These are phyloP conservation scores for Odontamblyopus lacepedii DNA, from an alignment of 2,797 vertebrate genomes.

Conservation along the genomic window DNA sequence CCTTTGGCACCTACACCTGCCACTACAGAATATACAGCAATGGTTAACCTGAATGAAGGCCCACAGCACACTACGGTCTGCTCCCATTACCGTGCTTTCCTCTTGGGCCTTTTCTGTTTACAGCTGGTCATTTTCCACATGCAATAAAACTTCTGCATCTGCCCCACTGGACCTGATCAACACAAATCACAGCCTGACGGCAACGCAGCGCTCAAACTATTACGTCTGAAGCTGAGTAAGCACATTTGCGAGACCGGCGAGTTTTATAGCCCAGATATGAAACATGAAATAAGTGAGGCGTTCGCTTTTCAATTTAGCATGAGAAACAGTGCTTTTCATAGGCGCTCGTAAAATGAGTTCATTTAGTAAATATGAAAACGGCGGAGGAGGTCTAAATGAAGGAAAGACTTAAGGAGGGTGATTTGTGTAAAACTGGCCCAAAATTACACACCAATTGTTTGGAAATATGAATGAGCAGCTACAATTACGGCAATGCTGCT, in stretches of 20 bases:
- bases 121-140: conserved; percentile 20
- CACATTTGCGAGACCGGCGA: background rate
- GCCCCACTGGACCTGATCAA: conserved; percentile 2
- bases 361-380: conserved; percentile 1
- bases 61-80: conserved; percentile 1
- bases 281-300: conserved; percentile 8
- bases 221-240: conserved; percentile 12
- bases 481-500: background rate
- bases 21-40: conserved; percentile 12
- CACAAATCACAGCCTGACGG: conserved; percentile 13
- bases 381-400: background rate
- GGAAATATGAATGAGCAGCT: background rate
- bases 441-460: background rate
- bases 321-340: background rate
- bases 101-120: conserved; percentile 7
- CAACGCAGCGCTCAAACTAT: background rate
- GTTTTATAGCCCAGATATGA: conserved; percentile 7
- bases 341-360: background rate
- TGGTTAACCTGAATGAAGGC: conserved; percentile 10
- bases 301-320: conserved; percentile 10
- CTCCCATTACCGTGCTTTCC: background rate
- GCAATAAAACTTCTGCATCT: conserved; percentile 20
- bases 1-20: conserved; percentile 12
- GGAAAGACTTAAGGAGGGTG: background rate
- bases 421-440: background rate